Conservation (phyloP, 1,140 invertebrate species). For the Drosophila sp. region DNA sequence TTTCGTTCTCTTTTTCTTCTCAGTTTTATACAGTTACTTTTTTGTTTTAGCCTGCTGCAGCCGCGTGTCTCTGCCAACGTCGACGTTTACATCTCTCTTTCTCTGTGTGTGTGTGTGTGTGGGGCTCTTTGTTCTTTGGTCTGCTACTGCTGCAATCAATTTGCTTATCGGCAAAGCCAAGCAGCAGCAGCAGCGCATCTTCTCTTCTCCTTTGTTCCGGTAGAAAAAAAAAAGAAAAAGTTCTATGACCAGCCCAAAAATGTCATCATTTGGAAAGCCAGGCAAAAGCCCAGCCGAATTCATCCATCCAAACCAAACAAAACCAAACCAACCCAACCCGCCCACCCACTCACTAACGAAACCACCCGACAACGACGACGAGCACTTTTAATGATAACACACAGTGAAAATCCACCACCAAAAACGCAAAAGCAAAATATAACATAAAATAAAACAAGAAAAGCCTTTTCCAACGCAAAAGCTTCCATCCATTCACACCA, state of each 20-base stretch:
- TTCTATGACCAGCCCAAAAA: constrained; percentile 22
- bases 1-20: background rate
- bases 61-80: background rate
- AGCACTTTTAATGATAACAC: constrained; percentile 6
- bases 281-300: constrained; percentile 1
- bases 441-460: constrained; percentile 7
- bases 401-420: constrained; percentile 14
- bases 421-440: constrained; percentile 8
- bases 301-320: background rate
- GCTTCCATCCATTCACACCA: constrained; percentile 18
- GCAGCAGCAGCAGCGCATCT: background rate
- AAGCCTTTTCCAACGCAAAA: constrained; percentile 14
- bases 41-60: background rate
- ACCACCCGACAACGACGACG: background rate
- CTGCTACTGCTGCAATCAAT: constrained; percentile 19
- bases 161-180: constrained; percentile 11
- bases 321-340: background rate
- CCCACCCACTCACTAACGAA: constrained; percentile 2
- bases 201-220: constrained; percentile 17
- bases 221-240: constrained; percentile 10
- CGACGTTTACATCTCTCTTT: background rate
- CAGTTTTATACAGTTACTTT: background rate
- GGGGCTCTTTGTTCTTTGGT: constrained; percentile 17
- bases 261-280: constrained; percentile 8
- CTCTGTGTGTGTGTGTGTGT: background rate